Evolutionary conservation across 2,888 invertebrate genomes (phyloP).

Genomic region (Nymphalis polychloros): DNA sequence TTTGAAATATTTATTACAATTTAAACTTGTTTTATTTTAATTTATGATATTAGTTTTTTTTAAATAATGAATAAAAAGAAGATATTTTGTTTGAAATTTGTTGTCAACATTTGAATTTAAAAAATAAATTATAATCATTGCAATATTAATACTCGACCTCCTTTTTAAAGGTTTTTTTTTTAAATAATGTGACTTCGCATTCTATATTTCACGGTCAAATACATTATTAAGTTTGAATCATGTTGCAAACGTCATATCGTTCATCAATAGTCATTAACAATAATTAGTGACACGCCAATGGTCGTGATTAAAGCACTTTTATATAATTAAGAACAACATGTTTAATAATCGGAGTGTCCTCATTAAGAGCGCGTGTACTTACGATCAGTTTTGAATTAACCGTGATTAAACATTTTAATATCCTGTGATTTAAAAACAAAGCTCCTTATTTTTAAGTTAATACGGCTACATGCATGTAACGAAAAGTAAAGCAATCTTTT

Average conservation of each 20-base stretch:
- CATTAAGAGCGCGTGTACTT: slow-evolving; percentile 11
- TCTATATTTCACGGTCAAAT: slow-evolving; percentile 12
- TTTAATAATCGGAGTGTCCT: slow-evolving; percentile 13
- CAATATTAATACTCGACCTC: too few relatives aligned
- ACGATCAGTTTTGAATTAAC: neutral
- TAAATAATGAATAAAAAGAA: too few relatives aligned
- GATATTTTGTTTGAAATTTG: too few relatives aligned
- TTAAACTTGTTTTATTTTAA: too few relatives aligned
- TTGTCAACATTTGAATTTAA: too few relatives aligned
- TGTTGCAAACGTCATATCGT: neutral
- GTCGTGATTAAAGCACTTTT: slow-evolving; percentile 32
- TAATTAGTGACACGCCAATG: slow-evolving; percentile 33
- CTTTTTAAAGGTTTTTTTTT: neutral
- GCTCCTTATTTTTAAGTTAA: too few relatives aligned
- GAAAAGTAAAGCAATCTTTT: too few relatives aligned
- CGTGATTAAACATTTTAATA: too few relatives aligned
- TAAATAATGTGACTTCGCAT: neutral
- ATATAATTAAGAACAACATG: slow-evolving; percentile 14
- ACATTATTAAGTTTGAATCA: slow-evolving; percentile 11
- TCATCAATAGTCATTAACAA: slow-evolving; percentile 25
- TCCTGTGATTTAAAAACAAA: too few relatives aligned
- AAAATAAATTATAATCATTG: neutral
- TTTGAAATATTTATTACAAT: neutral
- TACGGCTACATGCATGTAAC: too few relatives aligned
- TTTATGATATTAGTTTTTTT: too few relatives aligned